Base-by-base conservation (phyloP, 2,888 invertebrate genomes). In the Erpobdella octoculata region DNA sequence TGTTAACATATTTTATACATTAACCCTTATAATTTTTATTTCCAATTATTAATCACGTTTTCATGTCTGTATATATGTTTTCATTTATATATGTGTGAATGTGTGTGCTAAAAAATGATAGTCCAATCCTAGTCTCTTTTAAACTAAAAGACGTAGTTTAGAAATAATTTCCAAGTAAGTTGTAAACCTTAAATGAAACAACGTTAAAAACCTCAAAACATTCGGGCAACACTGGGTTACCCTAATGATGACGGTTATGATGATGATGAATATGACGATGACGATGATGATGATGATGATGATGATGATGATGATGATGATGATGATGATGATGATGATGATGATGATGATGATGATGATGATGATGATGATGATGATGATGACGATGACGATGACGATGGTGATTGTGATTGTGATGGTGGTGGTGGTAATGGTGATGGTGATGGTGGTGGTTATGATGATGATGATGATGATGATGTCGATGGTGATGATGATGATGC, bases 321-420 rank as follows among this genome's bases (percentile, higher is more conserved):
- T 62, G 62, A 35, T 35, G 35, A 62, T 62, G 62, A 6, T 62
- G 62, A 33, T 62, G 62, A 35, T 62, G 62, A 33, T 62, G 62
- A 62, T 35, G 1, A 35, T 33, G 5, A 35, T 62, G 62, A 9
- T 62, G 33, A 33, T 62, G 62, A 62, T 33, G 62, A 62, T 15
- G 62, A 12, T 33, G 62, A 62, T 12, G 62, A 31, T 15, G 62
- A 5, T 33, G 62, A 33, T 62, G 28, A 62, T 1, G 15, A 62
- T 62, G 21, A 53, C 18, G n/a, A 1, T 31, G 28, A 33, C 18
- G 59, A 31, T 59, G 21, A 31, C 5, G 59, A 59, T 6, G 6
- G 28, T 59, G 59, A 59, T 31, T n/a, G 28, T 59, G 61, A 8
- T 61, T 21, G 31, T 61, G 61, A 61, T 61, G 61, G 31, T 21